These are phyloP conservation scores for Oncorhynchus tshawytscha DNA, from an alignment of 2,113 vertebrate species.

Conservation along the genomic window DNA sequence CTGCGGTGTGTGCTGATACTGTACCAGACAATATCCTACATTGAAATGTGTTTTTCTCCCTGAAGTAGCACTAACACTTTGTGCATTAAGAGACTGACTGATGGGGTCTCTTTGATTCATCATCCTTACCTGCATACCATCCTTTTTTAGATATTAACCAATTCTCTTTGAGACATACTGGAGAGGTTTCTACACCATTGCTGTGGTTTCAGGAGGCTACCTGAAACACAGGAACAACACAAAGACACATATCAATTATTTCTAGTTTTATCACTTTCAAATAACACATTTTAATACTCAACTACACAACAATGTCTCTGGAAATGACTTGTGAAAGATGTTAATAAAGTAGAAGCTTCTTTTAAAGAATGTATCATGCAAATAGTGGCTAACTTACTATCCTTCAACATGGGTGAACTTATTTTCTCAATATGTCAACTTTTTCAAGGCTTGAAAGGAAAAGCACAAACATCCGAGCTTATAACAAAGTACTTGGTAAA, in stretches of 20 bases:
- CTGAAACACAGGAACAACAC: not conserved
- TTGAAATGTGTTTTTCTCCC: not conserved
- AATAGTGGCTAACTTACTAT: too few species aligned
- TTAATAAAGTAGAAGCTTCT: not conserved
- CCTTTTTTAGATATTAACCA: too few species aligned
- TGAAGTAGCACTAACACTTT: not conserved
- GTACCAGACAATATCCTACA: not conserved
- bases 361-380: too few species aligned
- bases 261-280: constrained; percentile 1
- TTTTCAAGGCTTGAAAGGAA: constrained; percentile 19
- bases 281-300: not conserved
- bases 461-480: constrained; percentile 16
- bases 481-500: constrained; percentile 27
- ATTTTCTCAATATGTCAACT: not conserved
- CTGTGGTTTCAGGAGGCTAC: not conserved
- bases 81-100: not conserved
- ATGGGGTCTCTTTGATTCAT: not conserved
- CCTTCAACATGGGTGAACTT: not conserved
- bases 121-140: not conserved
- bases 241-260: not conserved
- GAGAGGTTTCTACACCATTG: not conserved
- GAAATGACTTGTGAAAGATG: not conserved
- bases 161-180: not conserved
- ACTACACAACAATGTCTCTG: not conserved
- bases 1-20: constrained; percentile 1